Conservation (phyloP, 2,888 invertebrate species). For the Agonum fuliginosum region DNA sequence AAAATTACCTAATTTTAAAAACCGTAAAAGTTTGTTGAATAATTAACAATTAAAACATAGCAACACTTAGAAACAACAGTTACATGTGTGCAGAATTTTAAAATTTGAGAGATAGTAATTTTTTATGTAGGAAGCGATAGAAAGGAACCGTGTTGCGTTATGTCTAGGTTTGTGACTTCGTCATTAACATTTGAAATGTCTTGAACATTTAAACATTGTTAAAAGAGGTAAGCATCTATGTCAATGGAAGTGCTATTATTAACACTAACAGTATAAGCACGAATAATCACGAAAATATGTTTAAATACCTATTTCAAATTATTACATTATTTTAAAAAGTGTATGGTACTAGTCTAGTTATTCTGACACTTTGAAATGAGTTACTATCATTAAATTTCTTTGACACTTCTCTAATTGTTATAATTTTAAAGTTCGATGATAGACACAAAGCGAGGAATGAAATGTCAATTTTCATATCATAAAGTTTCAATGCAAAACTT, state of each 20-base stretch:
- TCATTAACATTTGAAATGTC: conserved; percentile 6
- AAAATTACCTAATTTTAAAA: not conserved
- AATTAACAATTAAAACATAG: conserved; percentile 6
- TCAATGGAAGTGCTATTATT: not conserved
- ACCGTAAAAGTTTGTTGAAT: not conserved
- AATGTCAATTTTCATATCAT: too few species aligned
- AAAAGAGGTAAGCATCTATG: conserved; percentile 13
- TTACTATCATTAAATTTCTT: too few species aligned
- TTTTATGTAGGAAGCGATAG: not conserved
- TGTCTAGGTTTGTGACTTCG: not conserved
- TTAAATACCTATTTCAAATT: not conserved
- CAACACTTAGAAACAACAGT: not conserved
- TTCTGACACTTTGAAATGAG: too few species aligned
- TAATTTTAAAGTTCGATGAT: too few species aligned
- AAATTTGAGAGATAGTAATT: not conserved
- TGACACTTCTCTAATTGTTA: too few species aligned
- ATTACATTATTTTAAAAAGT: not conserved
- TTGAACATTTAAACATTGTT: conserved; percentile 7
- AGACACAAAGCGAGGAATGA: too few species aligned
- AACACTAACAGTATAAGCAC: not conserved
- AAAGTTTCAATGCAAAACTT: too few species aligned
- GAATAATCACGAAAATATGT: not conserved
- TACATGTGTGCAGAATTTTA: too few species aligned
- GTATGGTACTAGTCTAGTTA: not conserved
- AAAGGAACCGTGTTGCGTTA: not conserved